Base-by-base conservation (phyloP, 2,113 vertebrate species). In the Gobius niger region DNA sequence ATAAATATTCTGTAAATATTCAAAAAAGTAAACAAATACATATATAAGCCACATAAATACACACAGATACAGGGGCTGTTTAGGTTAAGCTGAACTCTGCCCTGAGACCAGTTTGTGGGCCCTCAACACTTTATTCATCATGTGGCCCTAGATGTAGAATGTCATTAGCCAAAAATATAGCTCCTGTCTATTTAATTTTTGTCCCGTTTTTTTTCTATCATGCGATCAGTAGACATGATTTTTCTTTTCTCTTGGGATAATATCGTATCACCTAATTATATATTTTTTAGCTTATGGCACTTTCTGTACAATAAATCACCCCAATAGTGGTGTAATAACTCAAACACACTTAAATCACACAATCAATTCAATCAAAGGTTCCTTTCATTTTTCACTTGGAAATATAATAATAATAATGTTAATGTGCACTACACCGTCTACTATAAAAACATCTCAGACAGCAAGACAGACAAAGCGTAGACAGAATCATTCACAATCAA, bases 401-500 rank as follows among this genome's bases (percentile, higher is more conserved):
- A 3, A 24, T 24, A 3, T 1, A 5, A n/a, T 15, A 15, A 3
- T 15, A 42, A 5, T 16, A 12, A 70, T 66, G 74, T 75, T 65
- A 13, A 51, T 47, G 44, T 4, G 18, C 52, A 67, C 10, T n/a
- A 41, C 50, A 68, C 62, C 72, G 74, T 42, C 54, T 63, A 12
- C 40, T 34, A 34, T 3, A 44, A 75, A 59, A 71, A 56, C 44
- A 66, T 67, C 70, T 60, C 42, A 66, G 10, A 40, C 61, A 81
- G 56, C 68, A 68, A 82, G 75, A 75, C 70, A 78, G 78, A 79
- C 72, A 65, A 8, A 71, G 73, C 77, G 66, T 81, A 84, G 83
- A 84, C 79, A 73, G 68, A 57, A 60, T 65, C 64, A 68, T 77
- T 72, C 67, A 82, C 72, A 59, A 85, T 88, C 83, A 80, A 85